Evolutionary conservation across 2,113 vertebrate species (phyloP).

Genomic region (Oreocharis arfaki): DNA sequence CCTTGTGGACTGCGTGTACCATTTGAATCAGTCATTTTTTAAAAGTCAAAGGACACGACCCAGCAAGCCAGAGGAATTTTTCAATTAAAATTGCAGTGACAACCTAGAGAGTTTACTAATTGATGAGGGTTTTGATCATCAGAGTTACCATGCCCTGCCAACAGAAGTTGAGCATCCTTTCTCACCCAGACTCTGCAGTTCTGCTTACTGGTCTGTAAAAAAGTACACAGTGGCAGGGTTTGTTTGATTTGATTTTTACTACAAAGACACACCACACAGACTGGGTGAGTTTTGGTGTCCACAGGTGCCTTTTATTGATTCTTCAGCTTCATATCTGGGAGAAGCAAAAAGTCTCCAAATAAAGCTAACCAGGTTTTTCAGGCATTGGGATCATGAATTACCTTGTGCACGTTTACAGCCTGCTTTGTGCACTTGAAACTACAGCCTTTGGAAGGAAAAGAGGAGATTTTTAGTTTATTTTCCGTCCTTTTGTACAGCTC

Average conservation of each 20-base stretch:
- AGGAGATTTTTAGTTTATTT: not conserved
- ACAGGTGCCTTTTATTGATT: constrained; percentile 70
- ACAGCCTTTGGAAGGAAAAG: not conserved
- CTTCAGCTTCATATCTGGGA: constrained; percentile 41
- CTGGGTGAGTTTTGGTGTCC: constrained; percentile 61
- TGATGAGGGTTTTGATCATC: not conserved
- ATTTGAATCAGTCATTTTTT: not conserved
- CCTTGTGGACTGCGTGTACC: not conserved
- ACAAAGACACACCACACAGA: constrained; percentile 29
- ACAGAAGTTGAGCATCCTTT: not conserved
- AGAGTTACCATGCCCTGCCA: not conserved
- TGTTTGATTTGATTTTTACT: constrained; percentile 59
- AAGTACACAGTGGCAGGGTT: constrained; percentile 33
- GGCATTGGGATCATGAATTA: not conserved
- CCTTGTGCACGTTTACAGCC: not conserved
- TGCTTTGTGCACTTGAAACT: not conserved
- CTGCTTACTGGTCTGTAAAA: not conserved
- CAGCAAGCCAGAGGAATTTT: not conserved
- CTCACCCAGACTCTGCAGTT: not conserved
- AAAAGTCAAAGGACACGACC: not conserved
- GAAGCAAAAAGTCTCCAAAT: constrained; percentile 40
- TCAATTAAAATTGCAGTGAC: not conserved
- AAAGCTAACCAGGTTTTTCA: constrained; percentile 14
- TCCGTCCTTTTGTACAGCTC: not conserved
- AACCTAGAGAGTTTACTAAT: not conserved